Evolutionary conservation across 2,888 invertebrate genomes (phyloP).

Genomic region (Plusia festucae): DNA sequence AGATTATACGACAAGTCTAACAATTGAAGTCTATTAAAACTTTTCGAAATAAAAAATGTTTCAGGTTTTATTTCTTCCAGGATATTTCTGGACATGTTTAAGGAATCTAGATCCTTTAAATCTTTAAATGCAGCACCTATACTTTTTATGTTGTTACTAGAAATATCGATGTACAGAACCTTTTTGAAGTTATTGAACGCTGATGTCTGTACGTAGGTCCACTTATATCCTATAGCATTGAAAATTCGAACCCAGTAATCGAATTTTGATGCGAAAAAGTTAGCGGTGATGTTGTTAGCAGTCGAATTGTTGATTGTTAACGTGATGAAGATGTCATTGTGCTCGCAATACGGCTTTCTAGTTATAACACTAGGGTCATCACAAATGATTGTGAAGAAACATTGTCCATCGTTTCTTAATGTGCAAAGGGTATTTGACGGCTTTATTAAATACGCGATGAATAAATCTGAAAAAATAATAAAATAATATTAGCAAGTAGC

Average conservation of each 20-base stretch:
- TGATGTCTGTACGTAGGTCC: slow-evolving; percentile 25
- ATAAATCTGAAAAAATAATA: slow-evolving; percentile 44
- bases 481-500: too few species aligned
- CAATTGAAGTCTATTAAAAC: slow-evolving; percentile 33
- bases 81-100: slow-evolving; percentile 50
- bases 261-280: slow-evolving; percentile 26
- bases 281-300: slow-evolving; percentile 8
- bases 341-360: slow-evolving; percentile 16
- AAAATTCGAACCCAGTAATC: slow-evolving; percentile 34
- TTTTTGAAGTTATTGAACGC: slow-evolving; percentile 52
- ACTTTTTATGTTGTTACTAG: slow-evolving; percentile 33
- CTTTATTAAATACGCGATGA: slow-evolving; percentile 14
- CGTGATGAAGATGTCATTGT: slow-evolving; percentile 34
- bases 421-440: slow-evolving; percentile 15
- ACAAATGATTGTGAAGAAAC: slow-evolving; percentile 44
- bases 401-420: slow-evolving; percentile 29
- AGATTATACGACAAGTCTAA: slow-evolving; percentile 51
- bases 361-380: slow-evolving; percentile 10
- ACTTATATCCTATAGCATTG: slow-evolving; percentile 30
- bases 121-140: slow-evolving; percentile 42
- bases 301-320: slow-evolving; percentile 35
- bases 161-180: slow-evolving; percentile 46
- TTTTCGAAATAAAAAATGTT: slow-evolving; percentile 32
- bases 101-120: slow-evolving; percentile 34
- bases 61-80: slow-evolving; percentile 30